phyloP scores from a whole-genome alignment of 2,797 vertebrate species.

The Anniella stebbinsi region DNA sequence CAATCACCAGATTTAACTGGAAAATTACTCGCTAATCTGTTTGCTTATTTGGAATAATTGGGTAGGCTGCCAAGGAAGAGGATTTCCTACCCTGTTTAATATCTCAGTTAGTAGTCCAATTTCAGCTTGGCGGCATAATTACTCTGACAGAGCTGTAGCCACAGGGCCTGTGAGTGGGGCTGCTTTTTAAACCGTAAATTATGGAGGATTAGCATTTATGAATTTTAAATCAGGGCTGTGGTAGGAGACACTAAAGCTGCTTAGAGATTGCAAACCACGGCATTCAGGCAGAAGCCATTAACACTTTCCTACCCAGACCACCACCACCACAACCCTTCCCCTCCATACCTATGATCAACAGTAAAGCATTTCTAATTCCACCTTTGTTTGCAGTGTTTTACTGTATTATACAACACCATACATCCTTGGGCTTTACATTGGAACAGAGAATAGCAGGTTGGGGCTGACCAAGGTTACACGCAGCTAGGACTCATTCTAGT shows the following conservation, averaged over 20 bases:
- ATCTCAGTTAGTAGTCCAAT: constrained; percentile 99
- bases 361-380: constrained; percentile 53
- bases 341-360: constrained; percentile 63
- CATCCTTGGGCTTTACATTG: constrained; percentile 21
- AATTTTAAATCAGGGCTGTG: constrained; percentile 99
- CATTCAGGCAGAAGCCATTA: constrained; percentile 90
- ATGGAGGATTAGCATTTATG: constrained; percentile 99
- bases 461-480: constrained; percentile 49
- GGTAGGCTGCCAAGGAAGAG: constrained; percentile 96
- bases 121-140: constrained; percentile 99
- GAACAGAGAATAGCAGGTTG: constrained; percentile 41
- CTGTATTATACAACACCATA: background rate
- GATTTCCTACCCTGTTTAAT: constrained; percentile 98
- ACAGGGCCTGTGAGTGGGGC: constrained; percentile 98
- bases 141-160: constrained; percentile 99
- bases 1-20: constrained; percentile 96
- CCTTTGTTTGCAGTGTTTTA: constrained; percentile 6
- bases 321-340: background rate
- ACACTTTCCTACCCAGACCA: constrained; percentile 84
- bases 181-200: constrained; percentile 99
- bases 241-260: constrained; percentile 99
- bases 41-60: constrained; percentile 99
- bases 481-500: too few species aligned
- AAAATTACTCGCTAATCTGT: constrained; percentile 99
- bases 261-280: constrained; percentile 96